Evolutionary conservation across 1,140 invertebrate species (phyloP).

Genomic region (Brachionus sp.): DNA sequence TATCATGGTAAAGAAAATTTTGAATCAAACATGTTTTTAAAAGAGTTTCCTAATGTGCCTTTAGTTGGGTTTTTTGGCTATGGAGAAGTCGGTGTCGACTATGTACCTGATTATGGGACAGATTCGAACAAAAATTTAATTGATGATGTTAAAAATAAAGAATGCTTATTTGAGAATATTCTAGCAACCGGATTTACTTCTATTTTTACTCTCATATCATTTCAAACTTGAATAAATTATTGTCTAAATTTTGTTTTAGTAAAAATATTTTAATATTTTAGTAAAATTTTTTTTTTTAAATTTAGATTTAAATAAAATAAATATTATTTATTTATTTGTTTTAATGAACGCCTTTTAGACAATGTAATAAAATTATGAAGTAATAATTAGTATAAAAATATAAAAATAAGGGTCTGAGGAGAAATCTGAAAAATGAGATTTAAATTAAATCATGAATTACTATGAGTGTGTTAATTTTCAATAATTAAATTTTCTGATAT

Average conservation of each 20-base stretch:
- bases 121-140: not conserved
- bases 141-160: not conserved
- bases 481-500: no score
- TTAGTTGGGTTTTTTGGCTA: slow-evolving; percentile 65
- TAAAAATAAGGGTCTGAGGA: no score
- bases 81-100: slow-evolving; percentile 64
- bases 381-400: no score
- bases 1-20: slow-evolving; percentile 59
- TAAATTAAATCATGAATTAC: no score
- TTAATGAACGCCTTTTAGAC: no score
- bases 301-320: not conserved
- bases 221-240: not conserved
- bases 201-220: slow-evolving; percentile 14
- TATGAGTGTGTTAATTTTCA: no score
- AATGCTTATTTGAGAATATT: not conserved
- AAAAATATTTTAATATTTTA: no score
- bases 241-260: no score
- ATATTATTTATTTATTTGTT: no score
- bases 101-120: slow-evolving; percentile 49
- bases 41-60: slow-evolving; percentile 64
- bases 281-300: not conserved
- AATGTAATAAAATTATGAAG: no score
- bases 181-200: not conserved
- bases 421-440: no score
- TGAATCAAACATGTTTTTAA: slow-evolving; percentile 64